Conservation (phyloP, 2,797 vertebrate genomes). For the Petrocephalus sullivani region DNA sequence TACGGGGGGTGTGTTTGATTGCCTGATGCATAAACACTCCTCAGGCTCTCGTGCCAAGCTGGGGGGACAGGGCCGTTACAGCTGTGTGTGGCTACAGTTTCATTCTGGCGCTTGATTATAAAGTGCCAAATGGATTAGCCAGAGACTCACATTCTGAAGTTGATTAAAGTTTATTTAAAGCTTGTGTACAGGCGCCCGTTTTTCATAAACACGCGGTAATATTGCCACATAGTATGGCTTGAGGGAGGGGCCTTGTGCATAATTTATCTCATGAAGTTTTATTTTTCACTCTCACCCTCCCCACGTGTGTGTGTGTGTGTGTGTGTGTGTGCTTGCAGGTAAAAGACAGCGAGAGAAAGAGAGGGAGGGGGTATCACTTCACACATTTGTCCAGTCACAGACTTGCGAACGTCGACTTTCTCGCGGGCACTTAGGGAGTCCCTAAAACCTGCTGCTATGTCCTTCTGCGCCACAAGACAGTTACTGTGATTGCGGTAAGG, state of each 20-base stretch:
- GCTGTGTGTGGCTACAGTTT: constrained; percentile 20
- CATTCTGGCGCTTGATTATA: constrained; percentile 22
- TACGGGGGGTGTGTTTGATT: constrained; percentile 14
- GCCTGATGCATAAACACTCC: constrained; percentile 29
- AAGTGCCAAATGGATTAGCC: constrained; percentile 39
- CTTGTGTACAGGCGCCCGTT: constrained; percentile 38
- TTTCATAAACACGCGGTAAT: constrained; percentile 48
- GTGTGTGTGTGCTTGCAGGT: constrained; percentile 25
- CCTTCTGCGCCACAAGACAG: not conserved
- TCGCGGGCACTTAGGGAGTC: not conserved
- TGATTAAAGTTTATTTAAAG: constrained; percentile 61
- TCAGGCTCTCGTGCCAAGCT: not conserved
- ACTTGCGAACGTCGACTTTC: not conserved
- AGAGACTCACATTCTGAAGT: constrained; percentile 41
- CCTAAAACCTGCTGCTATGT: not conserved
- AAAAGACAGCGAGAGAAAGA: not conserved
- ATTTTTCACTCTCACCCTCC: constrained; percentile 32
- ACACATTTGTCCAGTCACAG: not conserved
- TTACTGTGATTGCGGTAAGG: not conserved
- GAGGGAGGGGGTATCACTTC: not conserved
- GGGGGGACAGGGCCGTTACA: constrained; percentile 6
- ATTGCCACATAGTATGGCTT: constrained; percentile 43
- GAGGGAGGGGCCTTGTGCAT: constrained; percentile 26
- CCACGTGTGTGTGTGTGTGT: constrained; percentile 27
- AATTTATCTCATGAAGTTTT: constrained; percentile 28